Base-by-base conservation (phyloP, 1,140 invertebrate species). In the Xylocopa sonorina region DNA sequence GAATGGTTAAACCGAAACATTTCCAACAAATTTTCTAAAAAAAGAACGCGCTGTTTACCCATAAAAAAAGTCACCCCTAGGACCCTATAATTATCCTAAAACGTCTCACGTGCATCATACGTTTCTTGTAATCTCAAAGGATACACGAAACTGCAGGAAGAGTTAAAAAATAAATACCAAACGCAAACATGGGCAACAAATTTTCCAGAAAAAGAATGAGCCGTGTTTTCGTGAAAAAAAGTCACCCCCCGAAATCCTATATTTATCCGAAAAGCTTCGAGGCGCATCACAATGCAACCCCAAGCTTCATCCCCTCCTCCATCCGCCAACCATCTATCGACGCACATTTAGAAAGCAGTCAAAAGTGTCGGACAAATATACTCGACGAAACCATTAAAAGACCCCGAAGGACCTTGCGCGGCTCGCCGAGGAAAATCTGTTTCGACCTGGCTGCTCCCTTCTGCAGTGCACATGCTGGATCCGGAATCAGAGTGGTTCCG, bases 401-500 rank as follows among this genome's bases (percentile, higher is more conserved):
- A 29, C 7, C 32, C n/a, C 2, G 10, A 3, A 24, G 18, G 29
- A 53, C 32, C 18, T 50, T 51, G 51, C 46, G 7, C 21, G 10
- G 5, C 3, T 2, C 18, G 21, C 18, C 7, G 2, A 16, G 38
- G 50, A 75, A 75, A 80, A 58, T 76, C 48, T 67, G n/a, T 72
- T 75, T 80, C 66, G 83, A 67, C 71, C 78, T 76, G 78, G n/a
- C 38, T 16, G 53, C 66, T 55, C 51, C 69, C 63, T 81, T 84
- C 69, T 78, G 68, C n/a, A n/a, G 29, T 60, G 80, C 82, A 74
- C 68, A 73, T 58, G 82, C 63, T 46, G 60, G 57, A 58, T 55
- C 48, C 76, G 74, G 75, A 71, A 82, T 78, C 60, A 62, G 72
- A 76, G 58, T 77, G 55, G 64, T 79, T 85, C 84, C 83, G 84